Conservation (phyloP, 2,797 vertebrate species). For the Anas georgica region DNA sequence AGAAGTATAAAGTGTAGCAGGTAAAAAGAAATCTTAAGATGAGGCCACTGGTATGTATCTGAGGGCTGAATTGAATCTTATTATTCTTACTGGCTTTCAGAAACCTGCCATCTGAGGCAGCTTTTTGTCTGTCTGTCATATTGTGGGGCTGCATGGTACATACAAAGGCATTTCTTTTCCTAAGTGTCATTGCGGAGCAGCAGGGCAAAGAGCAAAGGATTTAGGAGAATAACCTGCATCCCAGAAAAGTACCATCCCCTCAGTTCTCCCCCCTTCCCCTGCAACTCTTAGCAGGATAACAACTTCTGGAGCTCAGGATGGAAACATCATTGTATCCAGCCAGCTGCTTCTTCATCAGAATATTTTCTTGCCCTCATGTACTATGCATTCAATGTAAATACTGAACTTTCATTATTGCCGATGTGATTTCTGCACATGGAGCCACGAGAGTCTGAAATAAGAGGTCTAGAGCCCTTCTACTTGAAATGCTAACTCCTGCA, state of each 20-base stretch:
- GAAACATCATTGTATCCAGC: not conserved
- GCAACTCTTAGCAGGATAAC: not conserved
- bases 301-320: not conserved
- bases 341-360: not conserved
- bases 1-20: not conserved
- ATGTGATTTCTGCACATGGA: not conserved
- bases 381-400: not conserved
- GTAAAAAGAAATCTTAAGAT: not conserved
- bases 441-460: not conserved
- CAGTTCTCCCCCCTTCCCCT: not conserved
- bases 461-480: constrained; percentile 32
- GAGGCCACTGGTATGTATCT: not conserved
- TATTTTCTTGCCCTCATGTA: not conserved
- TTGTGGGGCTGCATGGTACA: not conserved
- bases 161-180: not conserved
- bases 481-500: constrained; percentile 41
- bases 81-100: not conserved
- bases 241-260: not conserved
- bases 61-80: not conserved
- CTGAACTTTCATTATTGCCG: constrained; percentile 18
- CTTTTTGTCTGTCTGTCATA: not conserved
- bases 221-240: not conserved
- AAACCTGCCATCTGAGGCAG: not conserved
- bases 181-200: not conserved
- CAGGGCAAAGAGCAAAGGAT: not conserved